Evolutionary conservation across 2,113 vertebrate species (phyloP), one percentile per base, ranked within the genome.

Genomic region (Ailurus styani): DNA sequence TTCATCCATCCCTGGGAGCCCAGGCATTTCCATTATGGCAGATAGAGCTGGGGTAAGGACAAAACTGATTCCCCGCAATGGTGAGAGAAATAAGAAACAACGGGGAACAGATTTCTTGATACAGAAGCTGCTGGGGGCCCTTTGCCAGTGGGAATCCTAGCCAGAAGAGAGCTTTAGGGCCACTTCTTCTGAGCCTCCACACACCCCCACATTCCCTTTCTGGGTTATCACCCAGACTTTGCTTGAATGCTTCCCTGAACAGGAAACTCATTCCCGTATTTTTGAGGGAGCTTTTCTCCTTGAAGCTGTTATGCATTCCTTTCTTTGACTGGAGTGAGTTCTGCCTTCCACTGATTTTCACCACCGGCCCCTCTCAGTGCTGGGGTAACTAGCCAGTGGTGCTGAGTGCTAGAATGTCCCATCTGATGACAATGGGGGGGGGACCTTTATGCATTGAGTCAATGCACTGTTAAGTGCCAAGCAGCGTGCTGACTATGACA

Each of bases 391-490:
- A 3, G 31, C 17, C 20, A 18, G 68, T 6, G 23, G 50, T 17
- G 20, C 70, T 15, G 29, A 68, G 7, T 13, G 77, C 37, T 1
- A 2, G 11, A 12, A 31, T 3, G 2, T 6, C 57, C 37, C 3
- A 4, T 25, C 60, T 37, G 54, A 25, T 31, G 5, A n/a, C 2
- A 15, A 3, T 2, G 6, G 34, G 18, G 18, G n/a, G 31, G 82
- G 29, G 10, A 4, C 27, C 31, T 47, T 42, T 18, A 15, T 54
- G 20, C 37, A 5, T 7, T 31, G 91, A 82, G 45, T 57, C 17
- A 0, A 0, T 3, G 12, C 25, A 4, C 14, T 13, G 29, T 37
- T 40, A 20, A 18, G 12, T 6, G 9, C 83, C n/a, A 6, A 47
- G 81, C 68, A 25, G 31, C 3, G 8, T 20, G n/a, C 52, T 40